Evolutionary conservation across 2,113 vertebrate genomes (phyloP).

Genomic region (Colossoma macropomum): DNA sequence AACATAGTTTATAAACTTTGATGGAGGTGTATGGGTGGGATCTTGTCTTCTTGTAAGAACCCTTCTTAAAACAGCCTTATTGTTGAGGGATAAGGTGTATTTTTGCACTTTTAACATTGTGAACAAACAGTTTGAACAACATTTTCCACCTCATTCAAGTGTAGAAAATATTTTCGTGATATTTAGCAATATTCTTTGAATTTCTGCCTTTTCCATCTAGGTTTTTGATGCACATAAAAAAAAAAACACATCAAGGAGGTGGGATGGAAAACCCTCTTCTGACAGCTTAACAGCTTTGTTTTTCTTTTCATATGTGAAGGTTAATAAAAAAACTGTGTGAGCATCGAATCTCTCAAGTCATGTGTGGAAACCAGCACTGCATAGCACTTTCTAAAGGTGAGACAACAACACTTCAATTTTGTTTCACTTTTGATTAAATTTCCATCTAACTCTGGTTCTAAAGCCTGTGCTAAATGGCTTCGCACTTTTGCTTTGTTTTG

Average conservation of each 20-base stretch:
- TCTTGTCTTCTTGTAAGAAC: no score
- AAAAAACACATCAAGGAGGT: no score
- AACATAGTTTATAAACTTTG: no score
- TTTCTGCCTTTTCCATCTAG: background rate
- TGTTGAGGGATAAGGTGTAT: no score
- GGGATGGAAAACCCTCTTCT: background rate
- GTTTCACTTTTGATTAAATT: background rate
- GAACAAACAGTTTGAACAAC: no score
- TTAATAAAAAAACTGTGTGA: slow-evolving; percentile 93
- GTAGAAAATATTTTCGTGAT: no score
- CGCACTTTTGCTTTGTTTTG: background rate
- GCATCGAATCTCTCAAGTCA: slow-evolving; percentile 92
- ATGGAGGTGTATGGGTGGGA: no score
- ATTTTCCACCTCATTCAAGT: no score
- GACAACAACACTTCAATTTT: background rate
- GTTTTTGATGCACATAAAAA: no score
- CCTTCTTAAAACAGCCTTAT: no score
- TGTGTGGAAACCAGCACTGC: slow-evolving; percentile 97
- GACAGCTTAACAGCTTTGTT: background rate
- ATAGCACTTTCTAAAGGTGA: slow-evolving; percentile 95
- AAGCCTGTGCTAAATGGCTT: background rate
- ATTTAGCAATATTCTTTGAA: no score
- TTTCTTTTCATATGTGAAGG: slow-evolving; percentile 69
- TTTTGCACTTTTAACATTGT: no score
- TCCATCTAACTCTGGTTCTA: background rate